Percentiles rank a stretch among this genome's conserved stretches.
Evolutionary conservation across 1,140 invertebrate species (phyloP).

Genomic region (Potamilus streckersoni): DNA sequence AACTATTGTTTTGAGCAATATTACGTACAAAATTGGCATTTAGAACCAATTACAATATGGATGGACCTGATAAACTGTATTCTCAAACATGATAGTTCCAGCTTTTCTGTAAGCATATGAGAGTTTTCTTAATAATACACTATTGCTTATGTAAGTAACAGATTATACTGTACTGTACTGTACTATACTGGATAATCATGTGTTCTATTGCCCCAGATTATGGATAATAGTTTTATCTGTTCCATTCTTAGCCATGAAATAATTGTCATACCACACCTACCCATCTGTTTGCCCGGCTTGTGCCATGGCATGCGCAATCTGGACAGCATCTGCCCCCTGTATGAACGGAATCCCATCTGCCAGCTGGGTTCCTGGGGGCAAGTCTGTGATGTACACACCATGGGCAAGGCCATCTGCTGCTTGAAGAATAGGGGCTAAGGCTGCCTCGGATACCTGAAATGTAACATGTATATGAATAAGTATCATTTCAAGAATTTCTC

Average conservation of each 20-base stretch:
- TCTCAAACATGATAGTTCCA: too few species aligned
- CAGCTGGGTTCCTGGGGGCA: conserved; percentile 23
- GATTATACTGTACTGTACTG: too few species aligned
- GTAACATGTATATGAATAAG: neutral
- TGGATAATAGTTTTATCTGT: neutral
- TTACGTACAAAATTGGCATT: too few species aligned
- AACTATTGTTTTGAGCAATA: too few species aligned
- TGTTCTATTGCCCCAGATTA: conserved; percentile 15
- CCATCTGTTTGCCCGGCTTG: conserved; percentile 4
- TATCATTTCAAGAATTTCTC: neutral
- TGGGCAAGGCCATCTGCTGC: conserved; percentile 27
- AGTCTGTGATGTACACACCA: conserved; percentile 26
- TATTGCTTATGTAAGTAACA: too few species aligned
- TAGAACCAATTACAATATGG: too few species aligned
- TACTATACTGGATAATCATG: too few species aligned
- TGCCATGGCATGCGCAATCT: conserved; percentile 17
- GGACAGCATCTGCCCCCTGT: conserved; percentile 23
- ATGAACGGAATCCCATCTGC: conserved; percentile 25
- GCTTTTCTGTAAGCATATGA: too few species aligned
- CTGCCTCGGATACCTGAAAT: conserved; percentile 28
- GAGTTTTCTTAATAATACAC: too few species aligned
- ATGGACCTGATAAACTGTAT: too few species aligned
- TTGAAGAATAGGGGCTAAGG: conserved; percentile 38
- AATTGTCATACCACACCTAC: conserved; percentile 7
- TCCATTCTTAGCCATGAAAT: conserved; percentile 12